Conservation (phyloP, 2,888 invertebrate species). For the Ommatoiulus sabulosus region DNA sequence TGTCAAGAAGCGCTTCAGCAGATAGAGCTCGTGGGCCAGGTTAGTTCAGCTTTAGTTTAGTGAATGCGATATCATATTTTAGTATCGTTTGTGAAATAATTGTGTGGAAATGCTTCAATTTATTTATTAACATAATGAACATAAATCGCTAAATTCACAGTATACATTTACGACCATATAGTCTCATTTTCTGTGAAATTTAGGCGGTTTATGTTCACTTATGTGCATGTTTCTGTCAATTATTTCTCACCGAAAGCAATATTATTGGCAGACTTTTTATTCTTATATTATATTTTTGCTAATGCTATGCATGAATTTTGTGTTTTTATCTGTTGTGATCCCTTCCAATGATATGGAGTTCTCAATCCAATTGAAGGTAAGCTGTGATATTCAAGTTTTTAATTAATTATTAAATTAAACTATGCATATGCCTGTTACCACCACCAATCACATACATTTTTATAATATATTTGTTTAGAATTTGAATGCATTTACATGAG, state of each 20-base stretch:
- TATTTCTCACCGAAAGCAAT: not conserved
- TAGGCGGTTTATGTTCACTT: not conserved
- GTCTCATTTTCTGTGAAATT: not conserved
- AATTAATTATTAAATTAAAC: not conserved
- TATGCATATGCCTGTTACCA: not conserved
- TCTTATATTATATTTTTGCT: slow-evolving; percentile 41
- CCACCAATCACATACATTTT: not conserved
- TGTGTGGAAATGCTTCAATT: slow-evolving; percentile 17
- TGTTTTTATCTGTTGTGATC: slow-evolving; percentile 51
- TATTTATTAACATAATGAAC: slow-evolving; percentile 9
- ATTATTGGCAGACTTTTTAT: not conserved
- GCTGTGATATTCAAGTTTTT: not conserved
- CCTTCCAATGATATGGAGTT: slow-evolving; percentile 39
- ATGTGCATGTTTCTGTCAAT: slow-evolving; percentile 50
- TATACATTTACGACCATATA: not conserved
- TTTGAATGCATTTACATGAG: too few relatives aligned
- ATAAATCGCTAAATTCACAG: not conserved
- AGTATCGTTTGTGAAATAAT: slow-evolving; percentile 42
- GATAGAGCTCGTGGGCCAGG: slow-evolving; percentile 60
- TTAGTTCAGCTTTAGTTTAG: not conserved
- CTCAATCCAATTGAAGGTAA: not conserved
- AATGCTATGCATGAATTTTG: slow-evolving; percentile 51
- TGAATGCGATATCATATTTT: not conserved
- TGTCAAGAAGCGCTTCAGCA: slow-evolving; percentile 61
- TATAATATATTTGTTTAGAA: not conserved